These are phyloP conservation scores for Meliscaeva auricollis DNA, from an alignment of 2,888 invertebrate species.

Conservation along the genomic window DNA sequence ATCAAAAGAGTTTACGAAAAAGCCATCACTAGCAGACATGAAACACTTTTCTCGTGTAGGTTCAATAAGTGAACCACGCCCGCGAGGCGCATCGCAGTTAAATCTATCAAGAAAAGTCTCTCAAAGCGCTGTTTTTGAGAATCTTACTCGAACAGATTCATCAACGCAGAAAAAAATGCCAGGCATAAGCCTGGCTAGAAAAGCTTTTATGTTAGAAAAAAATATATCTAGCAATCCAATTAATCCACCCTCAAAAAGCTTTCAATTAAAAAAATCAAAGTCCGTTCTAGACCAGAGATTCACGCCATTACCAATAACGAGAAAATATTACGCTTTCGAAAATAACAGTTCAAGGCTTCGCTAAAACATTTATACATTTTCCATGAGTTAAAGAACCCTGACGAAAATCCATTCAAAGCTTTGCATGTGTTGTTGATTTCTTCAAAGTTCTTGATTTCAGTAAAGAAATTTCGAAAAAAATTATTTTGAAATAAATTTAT, in stretches of 20 bases:
- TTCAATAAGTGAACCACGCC: too few species aligned
- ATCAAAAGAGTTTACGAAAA: background rate
- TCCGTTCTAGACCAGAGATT: conserved; percentile 13
- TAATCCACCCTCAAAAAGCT: background rate
- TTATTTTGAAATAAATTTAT: too few species aligned
- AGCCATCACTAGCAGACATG: background rate
- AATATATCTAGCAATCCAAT: conserved; percentile 44
- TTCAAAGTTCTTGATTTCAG: too few species aligned
- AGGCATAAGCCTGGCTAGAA: background rate
- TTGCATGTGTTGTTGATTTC: too few species aligned
- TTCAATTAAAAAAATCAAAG: conserved; percentile 9
- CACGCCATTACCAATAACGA: background rate
- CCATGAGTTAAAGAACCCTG: too few species aligned
- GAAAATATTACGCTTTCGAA: background rate
- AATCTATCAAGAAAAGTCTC: background rate
- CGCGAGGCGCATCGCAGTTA: background rate
- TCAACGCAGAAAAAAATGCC: background rate
- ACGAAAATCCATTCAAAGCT: too few species aligned
- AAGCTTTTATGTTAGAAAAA: conserved; percentile 24
- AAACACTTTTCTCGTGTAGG: too few species aligned
- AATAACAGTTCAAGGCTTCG: background rate
- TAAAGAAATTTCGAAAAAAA: too few species aligned
- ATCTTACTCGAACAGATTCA: background rate
- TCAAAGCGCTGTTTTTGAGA: background rate
- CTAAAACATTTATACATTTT: too few species aligned